Evolutionary conservation across 2,113 vertebrate genomes (phyloP).

Genomic region (Opisthocomus hoazin): DNA sequence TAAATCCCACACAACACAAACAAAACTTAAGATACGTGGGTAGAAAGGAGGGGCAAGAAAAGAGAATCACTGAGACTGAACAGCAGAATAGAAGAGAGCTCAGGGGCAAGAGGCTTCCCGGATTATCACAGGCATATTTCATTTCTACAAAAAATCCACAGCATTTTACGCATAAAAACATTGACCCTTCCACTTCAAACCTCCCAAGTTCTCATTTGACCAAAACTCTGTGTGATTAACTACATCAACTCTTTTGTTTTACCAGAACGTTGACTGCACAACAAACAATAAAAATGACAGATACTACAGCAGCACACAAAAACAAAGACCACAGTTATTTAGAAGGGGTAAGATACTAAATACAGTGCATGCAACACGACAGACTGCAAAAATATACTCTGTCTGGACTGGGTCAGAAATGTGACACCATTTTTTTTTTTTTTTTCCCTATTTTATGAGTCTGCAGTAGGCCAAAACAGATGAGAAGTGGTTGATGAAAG

Average conservation of each 20-base stretch:
- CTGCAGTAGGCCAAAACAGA: background rate
- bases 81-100: too few species aligned
- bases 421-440: background rate
- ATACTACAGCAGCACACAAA: background rate
- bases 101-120: too few species aligned
- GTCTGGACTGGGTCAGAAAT: background rate
- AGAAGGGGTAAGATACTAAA: background rate
- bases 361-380: background rate
- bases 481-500: background rate
- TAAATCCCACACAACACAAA: background rate
- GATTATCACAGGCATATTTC: background rate
- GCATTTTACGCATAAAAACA: background rate
- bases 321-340: background rate
- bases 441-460: background rate
- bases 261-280: background rate
- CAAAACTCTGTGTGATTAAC: background rate
- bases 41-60: background rate
- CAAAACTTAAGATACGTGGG: background rate
- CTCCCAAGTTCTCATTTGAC: background rate
- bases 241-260: background rate
- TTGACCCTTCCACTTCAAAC: background rate
- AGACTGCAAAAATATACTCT: background rate
- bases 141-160: background rate
- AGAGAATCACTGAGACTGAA: background rate
- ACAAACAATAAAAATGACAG: background rate